phyloP scores from a whole-genome alignment of 2,797 vertebrate species.

The Huso huso region DNA sequence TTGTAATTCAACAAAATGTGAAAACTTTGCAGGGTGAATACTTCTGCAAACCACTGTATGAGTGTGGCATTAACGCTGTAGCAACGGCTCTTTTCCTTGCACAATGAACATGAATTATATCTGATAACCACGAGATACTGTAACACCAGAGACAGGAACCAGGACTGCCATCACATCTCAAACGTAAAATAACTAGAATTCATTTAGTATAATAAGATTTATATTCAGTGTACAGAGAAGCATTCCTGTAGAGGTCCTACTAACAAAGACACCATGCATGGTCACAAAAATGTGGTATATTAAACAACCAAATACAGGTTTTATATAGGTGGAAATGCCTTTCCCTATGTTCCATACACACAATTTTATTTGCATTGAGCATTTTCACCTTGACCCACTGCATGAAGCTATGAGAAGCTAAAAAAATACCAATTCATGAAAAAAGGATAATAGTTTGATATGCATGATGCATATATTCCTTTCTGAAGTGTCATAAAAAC shows the following conservation, averaged over 20 bases:
- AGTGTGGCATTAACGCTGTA: slow-evolving; percentile 14
- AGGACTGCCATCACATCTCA: background rate
- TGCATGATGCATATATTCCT: too few species aligned
- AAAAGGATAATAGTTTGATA: too few species aligned
- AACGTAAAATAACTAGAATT: background rate
- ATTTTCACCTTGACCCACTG: too few species aligned
- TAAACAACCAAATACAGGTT: slow-evolving; percentile 6
- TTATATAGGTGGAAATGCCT: slow-evolving; percentile 30
- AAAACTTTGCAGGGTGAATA: too few species aligned
- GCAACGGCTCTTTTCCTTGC: background rate
- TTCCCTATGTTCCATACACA: background rate
- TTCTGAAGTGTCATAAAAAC: too few species aligned
- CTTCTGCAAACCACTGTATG: background rate
- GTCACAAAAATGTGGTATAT: background rate
- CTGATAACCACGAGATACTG: too few species aligned
- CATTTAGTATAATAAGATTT: background rate
- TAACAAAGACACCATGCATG: slow-evolving; percentile 4
- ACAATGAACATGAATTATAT: too few species aligned
- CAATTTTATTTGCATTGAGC: too few species aligned
- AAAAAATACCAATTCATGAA: too few species aligned
- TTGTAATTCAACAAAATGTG: too few species aligned
- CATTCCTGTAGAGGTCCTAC: background rate
- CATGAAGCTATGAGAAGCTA: too few species aligned
- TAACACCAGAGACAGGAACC: background rate
- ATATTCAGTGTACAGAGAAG: background rate